Evolutionary conservation across 1,140 invertebrate species (phyloP).

Genomic region (Drosophila auraria): DNA sequence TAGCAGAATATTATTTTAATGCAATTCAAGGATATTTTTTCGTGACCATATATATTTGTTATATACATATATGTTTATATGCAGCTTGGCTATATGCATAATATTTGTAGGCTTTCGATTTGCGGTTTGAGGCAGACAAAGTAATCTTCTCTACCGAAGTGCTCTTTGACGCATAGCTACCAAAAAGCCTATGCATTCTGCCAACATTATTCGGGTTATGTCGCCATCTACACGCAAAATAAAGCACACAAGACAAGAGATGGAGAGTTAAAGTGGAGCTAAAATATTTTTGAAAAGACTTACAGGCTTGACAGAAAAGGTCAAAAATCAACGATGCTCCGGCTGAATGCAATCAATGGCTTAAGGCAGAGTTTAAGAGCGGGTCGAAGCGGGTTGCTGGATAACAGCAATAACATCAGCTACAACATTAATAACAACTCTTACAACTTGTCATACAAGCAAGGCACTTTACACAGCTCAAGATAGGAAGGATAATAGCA

Average conservation of each 20-base stretch:
- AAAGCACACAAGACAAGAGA: conserved; percentile 1
- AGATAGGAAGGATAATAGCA: conserved; percentile 27
- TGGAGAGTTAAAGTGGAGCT: conserved; percentile 12
- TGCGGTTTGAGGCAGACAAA: conserved; percentile 16
- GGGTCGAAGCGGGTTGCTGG: background rate
- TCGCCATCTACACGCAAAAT: conserved; percentile 37
- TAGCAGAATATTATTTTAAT: too few relatives aligned
- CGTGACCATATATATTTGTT: background rate
- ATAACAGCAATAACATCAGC: conserved; percentile 37
- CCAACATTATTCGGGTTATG: conserved; percentile 66
- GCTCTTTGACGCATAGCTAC: conserved; percentile 7
- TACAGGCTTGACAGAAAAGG: conserved; percentile 50
- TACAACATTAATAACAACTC: conserved; percentile 57
- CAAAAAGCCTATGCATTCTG: conserved; percentile 58
- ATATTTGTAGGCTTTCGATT: conserved; percentile 14
- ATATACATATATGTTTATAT: too few relatives aligned
- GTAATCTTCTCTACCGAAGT: background rate
- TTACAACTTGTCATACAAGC: conserved; percentile 78
- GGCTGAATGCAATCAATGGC: conserved; percentile 76
- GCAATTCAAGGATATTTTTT: background rate
- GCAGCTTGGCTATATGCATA: background rate
- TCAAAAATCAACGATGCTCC: conserved; percentile 62
- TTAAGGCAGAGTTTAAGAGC: conserved; percentile 55
- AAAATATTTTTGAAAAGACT: conserved; percentile 68
- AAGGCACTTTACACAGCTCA: conserved; percentile 37